Evolutionary conservation across 2,888 invertebrate genomes (phyloP), one percentile per base, ranked within the genome.

Genomic region (Argyresthia goedartella): DNA sequence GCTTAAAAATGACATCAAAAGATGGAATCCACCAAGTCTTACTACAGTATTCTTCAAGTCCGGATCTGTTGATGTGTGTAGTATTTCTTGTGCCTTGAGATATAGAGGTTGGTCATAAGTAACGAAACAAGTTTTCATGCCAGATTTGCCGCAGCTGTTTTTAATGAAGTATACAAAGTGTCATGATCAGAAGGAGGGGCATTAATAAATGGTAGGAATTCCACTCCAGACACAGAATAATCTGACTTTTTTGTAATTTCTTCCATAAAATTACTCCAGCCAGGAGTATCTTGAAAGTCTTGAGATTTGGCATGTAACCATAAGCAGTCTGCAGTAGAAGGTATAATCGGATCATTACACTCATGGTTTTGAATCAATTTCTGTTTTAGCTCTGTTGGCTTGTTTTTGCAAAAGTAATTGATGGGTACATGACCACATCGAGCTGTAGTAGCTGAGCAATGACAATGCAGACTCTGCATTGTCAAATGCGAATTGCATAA

Each of bases 11-110:
- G 61, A 64, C 64, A 69, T 64, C 0, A 66, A 54, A 11, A 62
- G 44, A 57, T 68, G 66, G 58, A 68, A 68, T 47, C 66, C 64
- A 48, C 66, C 67, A 1, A 67, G 58, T 52, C 61, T 57, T 3
- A 67, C 54, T 3, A 65, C 53, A 35, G 57, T 44, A 35, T 54
- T 48, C 15, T 36, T 50, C 11, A 56, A 25, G 14, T 47, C 41
- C 25, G 56, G 49, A 56, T 57, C 52, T 53, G 58, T 45, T 52
- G 57, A 54, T 8, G 56, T 33, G 0, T 15, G 55, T 9, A 64
- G 58, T 11, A 69, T 66, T 55, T 69, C 67, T 43, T 60, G 55
- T 49, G 66, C 66, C 61, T 70, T 68, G 2, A 8, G 9, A 15
- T 49, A 49, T 15, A 49, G 16, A 8, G 49, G 49, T 15, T 49